Conservation (phyloP, 2,797 vertebrate genomes). For the Chloroceryle amazona region DNA sequence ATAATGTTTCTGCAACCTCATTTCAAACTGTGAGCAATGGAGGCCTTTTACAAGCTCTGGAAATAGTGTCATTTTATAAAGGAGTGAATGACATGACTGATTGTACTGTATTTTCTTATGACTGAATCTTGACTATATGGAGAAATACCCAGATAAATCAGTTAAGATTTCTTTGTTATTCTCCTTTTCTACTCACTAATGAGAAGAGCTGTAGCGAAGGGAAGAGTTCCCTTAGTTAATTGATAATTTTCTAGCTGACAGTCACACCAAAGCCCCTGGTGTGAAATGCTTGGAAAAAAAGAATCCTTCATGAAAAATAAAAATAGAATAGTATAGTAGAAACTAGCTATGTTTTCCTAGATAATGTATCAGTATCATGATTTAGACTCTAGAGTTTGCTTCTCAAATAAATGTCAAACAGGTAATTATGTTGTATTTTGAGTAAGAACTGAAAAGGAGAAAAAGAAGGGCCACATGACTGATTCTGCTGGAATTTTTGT, state of each 20-base stretch:
- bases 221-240: slow-evolving; percentile 18
- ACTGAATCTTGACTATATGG: neutral
- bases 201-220: neutral
- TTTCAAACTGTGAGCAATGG: neutral
- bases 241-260: slow-evolving; percentile 44
- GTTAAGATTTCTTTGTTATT: neutral
- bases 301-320: neutral
- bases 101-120: neutral
- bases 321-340: neutral
- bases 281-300: neutral
- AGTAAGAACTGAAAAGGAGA: neutral
- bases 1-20: neutral
- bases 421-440: neutral
- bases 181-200: slow-evolving; percentile 14
- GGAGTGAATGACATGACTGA: neutral
- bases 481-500: neutral
- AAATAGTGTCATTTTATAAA: neutral
- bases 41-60: neutral
- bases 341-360: neutral
- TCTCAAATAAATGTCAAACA: neutral
- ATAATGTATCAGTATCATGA: neutral
- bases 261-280: neutral
- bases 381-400: neutral
- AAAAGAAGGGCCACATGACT: neutral
- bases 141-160: neutral